These are phyloP conservation scores for Hippocampus guttulatus DNA, from an alignment of 2,113 vertebrate species.

Conservation along the genomic window DNA sequence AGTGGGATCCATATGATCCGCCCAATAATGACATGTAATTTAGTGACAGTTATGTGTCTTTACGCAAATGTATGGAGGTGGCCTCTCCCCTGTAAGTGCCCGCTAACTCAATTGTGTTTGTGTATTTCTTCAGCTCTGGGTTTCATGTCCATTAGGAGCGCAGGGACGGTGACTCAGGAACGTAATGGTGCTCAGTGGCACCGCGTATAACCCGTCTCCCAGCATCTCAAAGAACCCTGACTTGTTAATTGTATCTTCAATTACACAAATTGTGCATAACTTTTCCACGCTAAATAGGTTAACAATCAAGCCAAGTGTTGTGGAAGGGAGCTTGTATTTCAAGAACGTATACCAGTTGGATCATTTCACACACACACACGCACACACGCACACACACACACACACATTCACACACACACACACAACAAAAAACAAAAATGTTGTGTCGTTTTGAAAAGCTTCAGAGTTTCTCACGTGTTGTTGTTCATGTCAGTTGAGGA, in stretches of 20 bases:
- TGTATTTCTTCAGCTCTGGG: conserved; percentile 61
- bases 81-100: conserved; percentile 68
- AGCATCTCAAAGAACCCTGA: conserved; percentile 27
- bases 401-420: too few species aligned
- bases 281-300: conserved; percentile 6
- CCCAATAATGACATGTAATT: conserved; percentile 69
- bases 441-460: not conserved
- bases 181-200: conserved; percentile 52
- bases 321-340: conserved; percentile 12
- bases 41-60: conserved; percentile 73
- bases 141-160: conserved; percentile 74
- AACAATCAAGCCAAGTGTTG: conserved; percentile 14
- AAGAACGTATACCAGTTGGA: not conserved
- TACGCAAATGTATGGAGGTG: conserved; percentile 69
- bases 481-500: not conserved
- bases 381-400: too few species aligned
- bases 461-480: not conserved
- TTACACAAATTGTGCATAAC: conserved; percentile 35
- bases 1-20: conserved; percentile 64
- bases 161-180: conserved; percentile 52
- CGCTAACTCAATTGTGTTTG: conserved; percentile 70
- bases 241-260: conserved; percentile 57
- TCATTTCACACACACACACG: not conserved
- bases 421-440: not conserved
- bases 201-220: not conserved